Evolutionary conservation across 2,888 invertebrate species (phyloP), one percentile per base, ranked within the genome.

Genomic region (Lycophotia porphyrea): DNA sequence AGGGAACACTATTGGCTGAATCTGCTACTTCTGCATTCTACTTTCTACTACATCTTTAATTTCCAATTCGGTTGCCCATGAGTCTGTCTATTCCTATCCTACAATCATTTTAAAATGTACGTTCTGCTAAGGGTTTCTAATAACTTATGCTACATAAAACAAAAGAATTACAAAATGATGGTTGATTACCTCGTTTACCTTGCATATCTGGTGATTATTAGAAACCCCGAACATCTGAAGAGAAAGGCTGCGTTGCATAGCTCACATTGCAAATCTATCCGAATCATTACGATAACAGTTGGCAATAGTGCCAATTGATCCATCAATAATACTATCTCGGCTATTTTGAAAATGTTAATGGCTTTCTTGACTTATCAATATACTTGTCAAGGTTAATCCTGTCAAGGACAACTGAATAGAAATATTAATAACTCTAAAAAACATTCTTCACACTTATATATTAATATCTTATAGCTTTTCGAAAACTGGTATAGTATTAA

Each of bases 101-200:
- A 44, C 31, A 60, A 21, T 34, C 60, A 21, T 60, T 58, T 58
- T 34, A 60, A 21, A 60, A 34, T 34, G 11, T 60, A 1, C 21
- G 34, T 60, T 60, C 34, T 11, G 31, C 34, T 34, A 60, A 31
- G 31, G 31, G 34, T 31, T 34, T 13, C 13, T 34, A 44, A 36
- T 39, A 60, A 31, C 5, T 36, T n/a, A 47, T 24, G 36, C 36
- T 68, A 47, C 18, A 39, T 47, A 36, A 52, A 64, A 79, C 24
- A 60, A 78, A 78, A 65, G 1, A 66, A 66, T 70, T 55, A 49
- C 39, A 39, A 68, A 82, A 42, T 42, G 9, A 74, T 64, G 55
- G 13, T 63, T 58, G 8, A 80, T 80, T 84, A 79, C 80, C 49
- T 63, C 39, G 66, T 66, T 73, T 61, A 70, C 42, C 36, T 70